These are phyloP conservation scores for Drosophila bocqueti DNA, from an alignment of 1,140 invertebrate genomes.

Conservation along the genomic window DNA sequence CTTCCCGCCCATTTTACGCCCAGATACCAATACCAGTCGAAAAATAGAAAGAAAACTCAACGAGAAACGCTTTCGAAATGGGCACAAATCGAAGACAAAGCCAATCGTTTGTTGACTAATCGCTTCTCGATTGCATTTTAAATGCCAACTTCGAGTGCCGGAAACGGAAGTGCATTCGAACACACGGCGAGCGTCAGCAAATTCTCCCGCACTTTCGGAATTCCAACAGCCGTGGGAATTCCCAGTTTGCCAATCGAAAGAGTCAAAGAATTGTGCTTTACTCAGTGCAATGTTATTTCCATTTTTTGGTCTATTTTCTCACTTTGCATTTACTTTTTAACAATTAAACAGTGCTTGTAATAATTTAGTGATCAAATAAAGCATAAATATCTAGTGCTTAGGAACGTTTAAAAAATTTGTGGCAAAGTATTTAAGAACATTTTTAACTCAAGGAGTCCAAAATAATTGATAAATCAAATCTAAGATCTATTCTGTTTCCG, in stretches of 20 bases:
- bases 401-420: not conserved
- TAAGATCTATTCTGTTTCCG: rapidly evolving
- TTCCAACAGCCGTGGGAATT: not conserved
- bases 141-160: conserved; percentile 53
- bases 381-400: not conserved
- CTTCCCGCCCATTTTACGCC: conserved; percentile 18
- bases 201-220: not conserved
- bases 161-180: conserved; percentile 68
- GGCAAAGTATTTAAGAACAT: not conserved
- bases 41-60: conserved; percentile 4
- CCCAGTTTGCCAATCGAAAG: not conserved
- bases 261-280: not conserved
- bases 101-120: conserved; percentile 64
- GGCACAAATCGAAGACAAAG: conserved; percentile 39
- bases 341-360: not conserved
- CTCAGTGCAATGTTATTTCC: not conserved
- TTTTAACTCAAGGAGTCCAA: not conserved
- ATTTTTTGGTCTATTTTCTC: not conserved
- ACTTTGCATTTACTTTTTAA: not conserved
- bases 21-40: not conserved
- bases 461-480: too few relatives aligned
- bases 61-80: conserved; percentile 5
- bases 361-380: not conserved
- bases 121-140: conserved; percentile 68
- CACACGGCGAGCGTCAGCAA: not conserved